phyloP scores from a whole-genome alignment of 2,888 invertebrate species.

The Microplitis manilae region DNA sequence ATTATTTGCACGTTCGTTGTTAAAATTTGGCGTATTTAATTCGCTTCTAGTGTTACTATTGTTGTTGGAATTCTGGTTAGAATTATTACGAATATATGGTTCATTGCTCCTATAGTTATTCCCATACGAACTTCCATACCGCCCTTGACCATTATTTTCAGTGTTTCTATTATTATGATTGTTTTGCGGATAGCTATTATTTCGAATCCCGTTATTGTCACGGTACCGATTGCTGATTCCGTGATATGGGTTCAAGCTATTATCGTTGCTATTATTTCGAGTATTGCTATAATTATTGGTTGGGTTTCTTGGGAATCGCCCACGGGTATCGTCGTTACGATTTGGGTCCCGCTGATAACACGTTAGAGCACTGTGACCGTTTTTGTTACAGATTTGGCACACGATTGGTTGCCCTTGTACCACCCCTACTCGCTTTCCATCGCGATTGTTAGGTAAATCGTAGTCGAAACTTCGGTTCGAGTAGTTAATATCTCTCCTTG shows the following conservation, averaged over 20 bases:
- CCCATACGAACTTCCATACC: neutral
- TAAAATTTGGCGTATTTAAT: neutral
- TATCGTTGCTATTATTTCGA: neutral
- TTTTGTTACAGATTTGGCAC: neutral
- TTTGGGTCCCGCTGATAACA: neutral
- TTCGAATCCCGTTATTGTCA: too few species aligned
- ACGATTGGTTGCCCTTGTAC: neutral
- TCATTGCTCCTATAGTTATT: neutral
- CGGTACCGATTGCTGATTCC: too few species aligned
- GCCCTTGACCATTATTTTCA: neutral
- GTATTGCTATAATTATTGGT: neutral
- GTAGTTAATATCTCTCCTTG: neutral
- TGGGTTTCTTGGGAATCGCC: neutral
- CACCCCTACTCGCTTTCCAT: neutral
- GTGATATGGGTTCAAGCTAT: neutral
- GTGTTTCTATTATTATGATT: neutral
- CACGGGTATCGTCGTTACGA: neutral
- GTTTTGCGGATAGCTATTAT: too few species aligned
- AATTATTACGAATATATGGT: neutral
- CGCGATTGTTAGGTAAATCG: neutral
- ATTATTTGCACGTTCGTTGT: too few species aligned
- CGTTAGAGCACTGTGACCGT: neutral
- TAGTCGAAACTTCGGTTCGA: neutral
- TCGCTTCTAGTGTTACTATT: neutral
- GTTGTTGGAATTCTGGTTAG: neutral